Evolutionary conservation across 2,888 invertebrate genomes (phyloP).

Genomic region (Pogonocherus hispidulus): DNA sequence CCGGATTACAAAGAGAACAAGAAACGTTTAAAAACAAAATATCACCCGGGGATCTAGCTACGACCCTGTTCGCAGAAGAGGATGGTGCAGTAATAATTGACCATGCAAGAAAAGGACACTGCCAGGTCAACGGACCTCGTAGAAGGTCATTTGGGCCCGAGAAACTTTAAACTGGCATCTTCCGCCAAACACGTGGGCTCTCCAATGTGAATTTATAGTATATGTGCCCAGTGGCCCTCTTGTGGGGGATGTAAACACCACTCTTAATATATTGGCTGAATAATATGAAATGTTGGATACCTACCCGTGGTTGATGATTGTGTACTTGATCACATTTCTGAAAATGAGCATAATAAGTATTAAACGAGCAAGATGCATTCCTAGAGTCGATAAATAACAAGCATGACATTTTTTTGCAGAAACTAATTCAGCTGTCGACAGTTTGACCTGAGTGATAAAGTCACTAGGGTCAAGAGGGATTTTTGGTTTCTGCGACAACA

Average conservation of each 20-base stretch:
- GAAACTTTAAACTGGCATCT: constrained; percentile 39
- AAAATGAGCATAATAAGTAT: too few species aligned
- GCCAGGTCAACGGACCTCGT: constrained; percentile 43
- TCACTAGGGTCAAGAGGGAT: too few species aligned
- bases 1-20: constrained; percentile 16
- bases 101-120: constrained; percentile 36
- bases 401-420: too few species aligned
- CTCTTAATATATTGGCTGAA: too few species aligned
- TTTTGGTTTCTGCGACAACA: too few species aligned
- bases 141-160: constrained; percentile 42
- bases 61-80: constrained; percentile 24
- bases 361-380: too few species aligned
- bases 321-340: too few species aligned
- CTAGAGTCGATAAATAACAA: too few species aligned
- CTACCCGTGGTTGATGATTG: too few species aligned
- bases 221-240: constrained; percentile 8
- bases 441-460: too few species aligned
- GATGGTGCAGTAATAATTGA: constrained; percentile 30
- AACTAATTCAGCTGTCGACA: too few species aligned
- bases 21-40: constrained; percentile 10
- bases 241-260: constrained; percentile 12
- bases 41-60: not conserved
- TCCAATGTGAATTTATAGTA: constrained; percentile 33
- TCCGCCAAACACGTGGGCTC: constrained; percentile 41
- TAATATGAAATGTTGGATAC: too few species aligned